Evolutionary conservation across 2,888 invertebrate genomes (phyloP), one percentile per base, ranked within the genome.

Genomic region (Gastracanthus pulcherrimus): DNA sequence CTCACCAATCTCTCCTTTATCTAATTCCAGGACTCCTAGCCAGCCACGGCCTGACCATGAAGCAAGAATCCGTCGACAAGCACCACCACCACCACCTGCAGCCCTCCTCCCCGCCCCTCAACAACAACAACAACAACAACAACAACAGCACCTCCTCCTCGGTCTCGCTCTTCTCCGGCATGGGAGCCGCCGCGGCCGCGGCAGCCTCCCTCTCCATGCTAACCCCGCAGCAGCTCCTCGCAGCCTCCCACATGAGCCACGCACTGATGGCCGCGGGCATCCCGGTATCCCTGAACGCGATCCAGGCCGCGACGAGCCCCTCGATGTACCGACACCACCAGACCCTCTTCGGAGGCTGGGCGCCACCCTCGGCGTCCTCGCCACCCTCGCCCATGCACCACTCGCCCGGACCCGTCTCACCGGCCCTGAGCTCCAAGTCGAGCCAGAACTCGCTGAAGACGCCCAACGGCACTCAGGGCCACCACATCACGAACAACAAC

Each of bases 251-350:
- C 84, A 92, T 92, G 86, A 89, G 90, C 4, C 90, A 90, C 0
- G 90, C 91, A 0, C 86, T 93, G 67, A 92, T 93, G 88, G 93
- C 94, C 87, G 92, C 95, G 87, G 91, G 94, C 85, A 85, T 94
- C 89, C 86, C 94, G 89, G 83, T 94, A 91, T 77, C 93, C 91
- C 84, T 92, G 90, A 91, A 94, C 83, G 93, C 93, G 1, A 94
- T 93, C 3, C 90, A 95, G 58, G 94, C 94, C 7, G 87, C 92
- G 0, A 87, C 91, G 0, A 92, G 91, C 84, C 94, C 94, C 13
- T 94, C 94, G 76, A 92, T 95, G 81, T 95, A 95, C 91, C 94
- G 94, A 62, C 94, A 94, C 51, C 94, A 94, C 36, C 92, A 94
- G 83, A 92, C 94, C 76, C 93, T 94, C 29, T 93, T 94, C 85